phyloP scores from a whole-genome alignment of 1,140 invertebrate genomes.

The Drosophila ogumai region DNA sequence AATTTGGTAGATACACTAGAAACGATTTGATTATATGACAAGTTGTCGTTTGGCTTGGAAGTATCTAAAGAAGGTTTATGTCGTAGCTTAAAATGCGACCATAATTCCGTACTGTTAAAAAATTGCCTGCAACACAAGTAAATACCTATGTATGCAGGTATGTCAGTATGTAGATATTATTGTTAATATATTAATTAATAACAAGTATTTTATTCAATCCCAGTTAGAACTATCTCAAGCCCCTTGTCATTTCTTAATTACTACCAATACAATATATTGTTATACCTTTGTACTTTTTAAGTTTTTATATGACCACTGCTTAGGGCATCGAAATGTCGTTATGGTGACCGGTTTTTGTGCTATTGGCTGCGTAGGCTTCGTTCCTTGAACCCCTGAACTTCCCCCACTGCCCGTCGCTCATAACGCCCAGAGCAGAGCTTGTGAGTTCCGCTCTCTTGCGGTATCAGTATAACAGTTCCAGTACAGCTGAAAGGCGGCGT shows the following conservation, averaged over 20 bases:
- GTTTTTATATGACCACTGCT: too few relatives aligned
- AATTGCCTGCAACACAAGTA: not conserved
- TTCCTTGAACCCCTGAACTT: conserved; percentile 32
- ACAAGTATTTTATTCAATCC: too few relatives aligned
- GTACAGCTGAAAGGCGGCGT: conserved; percentile 17
- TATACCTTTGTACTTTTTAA: too few relatives aligned
- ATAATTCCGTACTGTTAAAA: too few relatives aligned
- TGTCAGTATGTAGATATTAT: not conserved
- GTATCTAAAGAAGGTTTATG: not conserved
- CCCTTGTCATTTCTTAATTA: too few relatives aligned
- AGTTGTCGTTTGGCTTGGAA: not conserved
- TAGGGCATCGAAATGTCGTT: conserved; percentile 3
- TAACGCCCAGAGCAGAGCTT: conserved; percentile 5
- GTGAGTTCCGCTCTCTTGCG: conserved; percentile 7
- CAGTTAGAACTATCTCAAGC: too few relatives aligned
- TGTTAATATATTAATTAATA: not conserved
- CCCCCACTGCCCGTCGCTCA: not conserved
- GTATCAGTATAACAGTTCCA: conserved; percentile 48
- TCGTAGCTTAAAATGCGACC: too few relatives aligned
- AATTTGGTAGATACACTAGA: conserved; percentile 26
- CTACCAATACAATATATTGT: too few relatives aligned
- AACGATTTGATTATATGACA: too few relatives aligned
- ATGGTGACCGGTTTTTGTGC: not conserved
- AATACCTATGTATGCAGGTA: not conserved
- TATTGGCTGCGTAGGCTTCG: conserved; percentile 25